Evolutionary conservation across 1,140 invertebrate species (phyloP).

Genomic region (Drosophila repletoides): DNA sequence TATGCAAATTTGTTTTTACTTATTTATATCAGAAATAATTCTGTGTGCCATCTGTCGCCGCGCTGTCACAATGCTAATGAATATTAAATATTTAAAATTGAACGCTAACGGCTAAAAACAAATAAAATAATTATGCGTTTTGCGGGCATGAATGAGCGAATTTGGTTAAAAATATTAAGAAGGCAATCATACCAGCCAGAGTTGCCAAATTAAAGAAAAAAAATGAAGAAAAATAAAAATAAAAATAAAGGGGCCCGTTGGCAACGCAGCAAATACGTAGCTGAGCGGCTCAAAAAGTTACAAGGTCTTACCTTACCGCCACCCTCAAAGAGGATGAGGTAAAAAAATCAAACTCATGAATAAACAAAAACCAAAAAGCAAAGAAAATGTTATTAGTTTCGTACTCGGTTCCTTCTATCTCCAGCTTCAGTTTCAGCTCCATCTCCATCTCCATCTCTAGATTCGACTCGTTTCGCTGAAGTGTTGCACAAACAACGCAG

Average conservation of each 20-base stretch:
- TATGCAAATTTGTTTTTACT: conserved; percentile 30
- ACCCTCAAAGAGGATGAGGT: not conserved
- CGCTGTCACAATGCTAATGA: conserved; percentile 1
- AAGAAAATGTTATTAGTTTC: conserved; percentile 69
- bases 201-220: conserved; percentile 11
- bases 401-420: conserved; percentile 1
- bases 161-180: not conserved
- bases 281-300: conserved; percentile 67
- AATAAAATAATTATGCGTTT: conserved; percentile 59
- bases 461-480: conserved; percentile 40
- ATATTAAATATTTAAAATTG: conserved; percentile 16
- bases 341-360: conserved; percentile 71
- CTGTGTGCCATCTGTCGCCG: not conserved
- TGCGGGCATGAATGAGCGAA: not conserved
- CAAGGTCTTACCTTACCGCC: conserved; percentile 37
- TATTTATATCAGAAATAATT: conserved; percentile 11
- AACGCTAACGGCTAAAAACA: conserved; percentile 5
- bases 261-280: conserved; percentile 6
- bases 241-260: too few relatives aligned
- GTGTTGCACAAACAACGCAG: conserved; percentile 73
- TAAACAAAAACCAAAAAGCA: conserved; percentile 67
- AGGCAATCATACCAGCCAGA: not conserved
- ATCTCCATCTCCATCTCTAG: not conserved
- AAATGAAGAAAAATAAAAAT: too few relatives aligned
- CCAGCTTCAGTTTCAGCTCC: not conserved